phyloP scores from a whole-genome alignment of 2,888 invertebrate genomes.

The Argyresthia goedartella region DNA sequence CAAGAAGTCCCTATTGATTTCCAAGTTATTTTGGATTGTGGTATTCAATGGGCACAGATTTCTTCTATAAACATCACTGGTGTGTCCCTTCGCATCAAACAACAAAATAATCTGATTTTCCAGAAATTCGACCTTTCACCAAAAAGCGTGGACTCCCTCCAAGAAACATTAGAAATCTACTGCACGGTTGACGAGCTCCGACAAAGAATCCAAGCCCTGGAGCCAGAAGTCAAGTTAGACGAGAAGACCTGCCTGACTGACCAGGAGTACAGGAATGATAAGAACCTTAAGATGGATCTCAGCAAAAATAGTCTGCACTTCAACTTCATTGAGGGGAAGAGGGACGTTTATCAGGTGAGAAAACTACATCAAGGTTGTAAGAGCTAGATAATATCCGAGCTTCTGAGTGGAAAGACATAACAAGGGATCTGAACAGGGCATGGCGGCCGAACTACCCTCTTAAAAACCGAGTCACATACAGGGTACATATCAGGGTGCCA shows the following conservation, averaged over 20 bases:
- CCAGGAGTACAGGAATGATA: slow-evolving; percentile 28
- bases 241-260: slow-evolving; percentile 13
- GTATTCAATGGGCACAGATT: no score
- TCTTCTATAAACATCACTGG: no score
- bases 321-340: slow-evolving; percentile 61
- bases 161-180: slow-evolving; percentile 74
- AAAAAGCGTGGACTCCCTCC: slow-evolving; percentile 60
- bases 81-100: no score
- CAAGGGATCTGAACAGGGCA: no score
- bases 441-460: no score
- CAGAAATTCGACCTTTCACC: slow-evolving; percentile 63
- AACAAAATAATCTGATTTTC: slow-evolving; percentile 13
- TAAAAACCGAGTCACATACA: no score
- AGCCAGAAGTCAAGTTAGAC: slow-evolving; percentile 46
- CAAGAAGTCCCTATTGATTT: no score
- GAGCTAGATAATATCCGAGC: no score
- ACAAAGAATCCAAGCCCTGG: slow-evolving; percentile 61
- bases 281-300: slow-evolving; percentile 39
- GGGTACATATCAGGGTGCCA: no score
- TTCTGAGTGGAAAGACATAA: no score
- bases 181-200: slow-evolving; percentile 76
- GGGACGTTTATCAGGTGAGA: slow-evolving; percentile 52
- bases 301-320: slow-evolving; percentile 57
- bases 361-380: no score
- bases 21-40: no score